Base-by-base conservation (phyloP, 2,113 vertebrate species). In the Dasypus novemcinctus region DNA sequence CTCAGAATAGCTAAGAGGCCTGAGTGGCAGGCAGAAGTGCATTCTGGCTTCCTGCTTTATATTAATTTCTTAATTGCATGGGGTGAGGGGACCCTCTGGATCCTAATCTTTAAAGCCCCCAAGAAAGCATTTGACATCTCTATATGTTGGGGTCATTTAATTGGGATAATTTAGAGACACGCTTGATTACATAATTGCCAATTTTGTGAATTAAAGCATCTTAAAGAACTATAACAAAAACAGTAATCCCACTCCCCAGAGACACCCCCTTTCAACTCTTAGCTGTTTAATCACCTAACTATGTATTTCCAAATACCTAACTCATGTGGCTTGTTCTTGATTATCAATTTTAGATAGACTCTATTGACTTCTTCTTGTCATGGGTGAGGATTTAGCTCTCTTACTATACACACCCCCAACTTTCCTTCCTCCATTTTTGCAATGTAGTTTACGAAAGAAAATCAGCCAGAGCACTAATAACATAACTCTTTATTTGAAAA, bases 141-240 rank as follows among this genome's bases (percentile, higher is more conserved):
- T 18, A 17, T 72, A 52, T 88, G n/a, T 78, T 72, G 31, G 27
- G 7, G 43, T 87, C 46, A 46, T 72, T 79, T 91, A 52, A 25
- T 46, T 43, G 64, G 20, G 64, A 66, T 91, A 43, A 91, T 91
- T 83, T 95, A n/a, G 72, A 90, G 83, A 90, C 18, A 72, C 21
- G 41, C 27, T 72, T 66, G 69, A 41, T 78, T 64, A 69, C 57
- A 17, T 86, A 57, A 76, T 64, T 71, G 36, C 21, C 21, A 66
- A 21, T 25, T 59, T 52, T 75, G 27, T 84, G 27, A 63, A 59
- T 72, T 71, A 87, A 29, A 85, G 15, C 27, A 43, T 46, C 57
- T 90, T 75, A 68, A 66, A 64, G 63, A 17, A 79, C 41, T 68
- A 52, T 90, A 83, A 74, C 69, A 41, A 76, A 76, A 80, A 29